Percentiles rank a stretch among this genome's conserved stretches.
Evolutionary conservation across 2,113 vertebrate genomes (phyloP).

Genomic region (Daphoenositta chrysoptera): DNA sequence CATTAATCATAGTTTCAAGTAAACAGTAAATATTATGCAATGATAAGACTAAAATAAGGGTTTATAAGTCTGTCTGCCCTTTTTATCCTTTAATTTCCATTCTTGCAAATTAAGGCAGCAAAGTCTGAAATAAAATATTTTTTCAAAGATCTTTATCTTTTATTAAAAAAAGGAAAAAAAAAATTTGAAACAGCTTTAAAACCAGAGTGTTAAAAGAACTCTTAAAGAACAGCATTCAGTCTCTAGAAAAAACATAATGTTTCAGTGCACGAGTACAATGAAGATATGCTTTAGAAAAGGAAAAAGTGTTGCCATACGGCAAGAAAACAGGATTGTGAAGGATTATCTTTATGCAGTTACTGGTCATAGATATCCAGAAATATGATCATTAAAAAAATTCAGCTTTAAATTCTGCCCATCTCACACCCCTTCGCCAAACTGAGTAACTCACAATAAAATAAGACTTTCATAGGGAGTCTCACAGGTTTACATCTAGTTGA

Average conservation of each 20-base stretch:
- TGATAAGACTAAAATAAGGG: not conserved
- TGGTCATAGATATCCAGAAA: not conserved
- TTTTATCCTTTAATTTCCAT: not conserved
- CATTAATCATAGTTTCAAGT: not conserved
- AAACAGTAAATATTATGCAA: not conserved
- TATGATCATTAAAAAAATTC: not conserved
- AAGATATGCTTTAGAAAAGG: not conserved
- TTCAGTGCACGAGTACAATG: rapidly evolving
- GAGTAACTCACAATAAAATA: not conserved
- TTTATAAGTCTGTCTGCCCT: not conserved
- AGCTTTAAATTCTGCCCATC: rapidly evolving
- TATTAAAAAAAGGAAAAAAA: not conserved
- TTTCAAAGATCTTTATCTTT: not conserved
- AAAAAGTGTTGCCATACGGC: rapidly evolving
- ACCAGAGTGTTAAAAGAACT: not conserved
- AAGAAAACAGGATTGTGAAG: not conserved
- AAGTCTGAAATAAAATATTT: not conserved
- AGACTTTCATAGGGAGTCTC: not conserved
- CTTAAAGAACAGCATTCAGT: not conserved
- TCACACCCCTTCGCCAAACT: rapidly evolving
- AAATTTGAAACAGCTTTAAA: not conserved
- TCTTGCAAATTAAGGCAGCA: not conserved
- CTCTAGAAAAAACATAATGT: not conserved
- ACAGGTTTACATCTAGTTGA: not conserved
- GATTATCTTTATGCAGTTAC: not conserved